Evolutionary conservation across 2,113 vertebrate genomes (phyloP).

Genomic region (Panthera leo): DNA sequence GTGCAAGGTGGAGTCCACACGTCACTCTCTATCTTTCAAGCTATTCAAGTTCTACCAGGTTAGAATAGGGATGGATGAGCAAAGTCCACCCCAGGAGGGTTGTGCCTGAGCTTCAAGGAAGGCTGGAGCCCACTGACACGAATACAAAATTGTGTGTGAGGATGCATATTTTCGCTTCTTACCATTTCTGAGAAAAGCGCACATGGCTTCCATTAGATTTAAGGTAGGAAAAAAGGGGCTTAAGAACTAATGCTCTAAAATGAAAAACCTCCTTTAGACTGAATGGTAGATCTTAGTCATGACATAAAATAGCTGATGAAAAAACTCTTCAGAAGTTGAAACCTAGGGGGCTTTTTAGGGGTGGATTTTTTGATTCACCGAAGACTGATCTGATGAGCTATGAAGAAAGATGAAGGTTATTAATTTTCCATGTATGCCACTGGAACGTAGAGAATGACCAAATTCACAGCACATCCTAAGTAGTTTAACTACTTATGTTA

Average conservation of each 20-base stretch:
- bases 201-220: not conserved
- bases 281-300: slow-evolving; percentile 37
- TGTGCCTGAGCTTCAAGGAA: not conserved
- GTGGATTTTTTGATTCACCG: slow-evolving; percentile 48
- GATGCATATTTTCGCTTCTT: not conserved
- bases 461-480: not conserved
- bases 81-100: not conserved
- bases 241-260: not conserved
- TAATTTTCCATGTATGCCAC: not conserved
- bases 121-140: not conserved
- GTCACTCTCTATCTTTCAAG: not conserved
- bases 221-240: not conserved
- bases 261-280: not conserved
- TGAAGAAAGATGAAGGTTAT: not conserved
- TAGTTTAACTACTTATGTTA: not conserved
- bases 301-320: slow-evolving; percentile 43
- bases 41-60: not conserved
- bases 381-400: not conserved
- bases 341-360: not conserved
- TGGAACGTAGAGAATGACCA: slow-evolving; percentile 13
- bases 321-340: slow-evolving; percentile 43
- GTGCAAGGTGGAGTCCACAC: not conserved
- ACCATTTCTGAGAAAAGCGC: not conserved
- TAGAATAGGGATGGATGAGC: not conserved
- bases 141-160: not conserved